Percentiles rank a stretch among this genome's conserved stretches.
These are phyloP conservation scores for Ceratitis capitata DNA, from an alignment of 1,140 invertebrate species.

Conservation along the genomic window DNA sequence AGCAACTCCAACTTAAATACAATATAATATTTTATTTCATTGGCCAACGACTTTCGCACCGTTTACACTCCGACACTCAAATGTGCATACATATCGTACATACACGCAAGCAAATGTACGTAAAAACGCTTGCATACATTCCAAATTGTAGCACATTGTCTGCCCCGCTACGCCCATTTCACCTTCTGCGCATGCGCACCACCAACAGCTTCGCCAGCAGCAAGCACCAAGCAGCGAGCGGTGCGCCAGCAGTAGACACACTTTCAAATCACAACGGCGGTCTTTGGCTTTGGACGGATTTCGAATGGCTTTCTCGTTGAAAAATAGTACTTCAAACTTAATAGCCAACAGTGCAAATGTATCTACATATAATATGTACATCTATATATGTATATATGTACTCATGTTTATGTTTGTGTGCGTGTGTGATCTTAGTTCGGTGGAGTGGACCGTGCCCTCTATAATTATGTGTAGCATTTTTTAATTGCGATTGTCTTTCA, in stretches of 20 bases:
- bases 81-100: no score
- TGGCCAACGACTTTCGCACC: background rate
- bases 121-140: background rate
- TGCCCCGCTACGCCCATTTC: background rate
- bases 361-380: background rate
- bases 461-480: slow-evolving; percentile 36
- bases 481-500: background rate
- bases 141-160: slow-evolving; percentile 33
- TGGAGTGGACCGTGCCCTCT: slow-evolving; percentile 23
- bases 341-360: background rate
- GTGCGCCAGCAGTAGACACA: background rate
- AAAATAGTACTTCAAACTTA: slow-evolving; percentile 16
- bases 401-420: background rate
- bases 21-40: background rate
- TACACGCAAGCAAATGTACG: background rate
- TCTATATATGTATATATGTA: background rate
- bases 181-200: background rate
- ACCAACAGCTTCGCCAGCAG: background rate
- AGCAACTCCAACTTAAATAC: background rate
- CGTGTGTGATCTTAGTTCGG: background rate
- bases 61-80: no score
- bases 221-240: background rate
- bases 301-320: slow-evolving; percentile 9
- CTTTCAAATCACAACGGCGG: slow-evolving; percentile 3
- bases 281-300: background rate